Base-by-base conservation (phyloP, 2,113 vertebrate genomes). In the Gavia stellata region DNA sequence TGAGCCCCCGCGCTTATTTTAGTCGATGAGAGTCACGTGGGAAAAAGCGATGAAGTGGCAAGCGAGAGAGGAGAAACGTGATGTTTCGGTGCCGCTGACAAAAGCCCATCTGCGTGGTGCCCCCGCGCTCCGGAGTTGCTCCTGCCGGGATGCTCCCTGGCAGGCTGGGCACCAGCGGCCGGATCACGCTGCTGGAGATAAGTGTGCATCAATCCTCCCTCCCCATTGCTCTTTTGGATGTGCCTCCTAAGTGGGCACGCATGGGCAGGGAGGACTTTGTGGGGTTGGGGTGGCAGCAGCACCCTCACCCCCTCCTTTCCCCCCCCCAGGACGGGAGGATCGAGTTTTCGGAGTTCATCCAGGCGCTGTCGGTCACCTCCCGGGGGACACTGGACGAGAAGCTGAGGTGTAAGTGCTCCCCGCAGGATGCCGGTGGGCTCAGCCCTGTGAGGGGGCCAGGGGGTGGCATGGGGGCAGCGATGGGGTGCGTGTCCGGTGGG, bases 321-420 rank as follows among this genome's bases (percentile, higher is more conserved):
- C 61, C 63, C 85, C 31, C 20, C 55, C 95, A 99, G 99, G 99
- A 99, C 1, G 99, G 99, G 81, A 98, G 99, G 91, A 99, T 99
- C 13, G 99, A 99, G 97, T 99, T 99, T 94, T 99, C 99, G 0
- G 99, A 99, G 97, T 99, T 99, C 97, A 99, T 99, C 98, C 99
- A 99, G 98, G 99, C 99, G 0, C 97, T 99, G 97, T 99, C 99
- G 1, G 99, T 99, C 96, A 99, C 99, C 82, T 99, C 99, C 11
- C 97, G 99, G 61, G 99, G 99, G 10, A 99, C 99, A 2, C 98
- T 99, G 97, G 99, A 99, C 7, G 99, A 99, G 97, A 99, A 99
- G 97, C 97, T 99, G 91, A 98, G 99, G 98, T 99, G 99, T 99
- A 98, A 99, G 99, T 97, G 49, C 17, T 8, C 8, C 82, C 66